A percentile compares a stretch with the other conserved stretches of the same genome.
Conservation (phyloP, 2,888 invertebrate genomes). For the Mesorhabditis sp. region DNA sequence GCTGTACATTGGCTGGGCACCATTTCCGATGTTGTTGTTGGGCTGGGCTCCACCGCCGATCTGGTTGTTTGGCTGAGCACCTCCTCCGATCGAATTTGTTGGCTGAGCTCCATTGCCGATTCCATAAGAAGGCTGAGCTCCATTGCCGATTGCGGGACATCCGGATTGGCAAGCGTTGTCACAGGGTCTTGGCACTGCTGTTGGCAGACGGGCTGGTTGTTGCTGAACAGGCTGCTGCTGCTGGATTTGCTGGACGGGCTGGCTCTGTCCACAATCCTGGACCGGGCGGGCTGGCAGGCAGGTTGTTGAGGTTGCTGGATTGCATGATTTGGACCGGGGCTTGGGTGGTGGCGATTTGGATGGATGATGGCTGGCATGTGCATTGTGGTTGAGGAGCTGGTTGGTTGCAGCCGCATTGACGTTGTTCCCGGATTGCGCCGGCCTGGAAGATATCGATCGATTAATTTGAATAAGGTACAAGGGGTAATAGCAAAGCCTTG, state of each 20-base stretch:
- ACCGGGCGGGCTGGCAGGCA: not conserved
- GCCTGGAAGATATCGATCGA: not conserved
- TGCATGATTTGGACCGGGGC: not conserved
- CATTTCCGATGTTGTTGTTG: not conserved
- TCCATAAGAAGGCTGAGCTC: not conserved
- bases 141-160: not conserved
- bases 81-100: not conserved
- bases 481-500: no score
- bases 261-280: not conserved
- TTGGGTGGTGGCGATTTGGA: no score
- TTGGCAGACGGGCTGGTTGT: constrained; percentile 5
- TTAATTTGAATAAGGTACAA: no score
- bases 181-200: constrained; percentile 4
- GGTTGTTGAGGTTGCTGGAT: not conserved
- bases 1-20: not conserved
- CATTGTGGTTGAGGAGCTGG: constrained; percentile 2
- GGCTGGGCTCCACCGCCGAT: not conserved
- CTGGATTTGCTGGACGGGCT: not conserved
- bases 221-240: not conserved
- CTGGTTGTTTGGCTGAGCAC: not conserved
- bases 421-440: not conserved
- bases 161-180: not conserved
- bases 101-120: constrained; percentile 6
- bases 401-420: not conserved
- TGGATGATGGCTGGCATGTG: not conserved